Conservation (phyloP, 2,888 invertebrate species). For the Loripinus fragilis region DNA sequence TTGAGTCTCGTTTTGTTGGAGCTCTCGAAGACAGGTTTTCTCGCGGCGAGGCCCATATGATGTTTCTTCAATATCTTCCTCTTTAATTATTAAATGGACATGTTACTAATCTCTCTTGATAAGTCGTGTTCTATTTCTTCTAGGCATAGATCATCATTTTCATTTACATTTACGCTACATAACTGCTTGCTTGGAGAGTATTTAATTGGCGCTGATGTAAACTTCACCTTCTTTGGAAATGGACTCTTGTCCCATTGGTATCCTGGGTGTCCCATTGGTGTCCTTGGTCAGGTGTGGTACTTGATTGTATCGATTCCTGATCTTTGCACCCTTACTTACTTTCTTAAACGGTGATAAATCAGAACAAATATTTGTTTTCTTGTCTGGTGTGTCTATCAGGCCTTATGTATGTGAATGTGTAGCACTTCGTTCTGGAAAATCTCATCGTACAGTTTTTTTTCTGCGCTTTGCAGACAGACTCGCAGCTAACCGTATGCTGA, state of each 20-base stretch:
- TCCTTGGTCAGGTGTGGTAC: no score
- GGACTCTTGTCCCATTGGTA: no score
- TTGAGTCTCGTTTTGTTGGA: no score
- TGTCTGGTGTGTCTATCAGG: neutral
- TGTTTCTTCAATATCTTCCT: no score
- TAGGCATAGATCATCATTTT: conserved; percentile 2
- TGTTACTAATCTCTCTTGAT: no score
- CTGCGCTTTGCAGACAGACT: neutral
- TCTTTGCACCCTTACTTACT: no score
- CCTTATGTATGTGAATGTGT: neutral
- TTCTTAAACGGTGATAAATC: neutral
- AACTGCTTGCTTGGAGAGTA: neutral
- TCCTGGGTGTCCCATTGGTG: no score
- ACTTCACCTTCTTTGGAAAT: neutral
- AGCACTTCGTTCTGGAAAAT: neutral
- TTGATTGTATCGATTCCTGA: no score
- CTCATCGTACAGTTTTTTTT: neutral
- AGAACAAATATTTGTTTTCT: neutral
- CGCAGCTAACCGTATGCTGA: conserved; percentile 6
- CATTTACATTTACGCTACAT: neutral
- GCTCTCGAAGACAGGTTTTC: no score
- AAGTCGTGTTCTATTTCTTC: neutral
- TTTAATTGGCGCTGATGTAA: conserved; percentile 4
- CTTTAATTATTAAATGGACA: no score
- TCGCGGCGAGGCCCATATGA: no score